These are phyloP conservation scores for Crossaster papposus DNA, from an alignment of 53 echinoderm and acorn worm genomes.

Conservation along the genomic window DNA sequence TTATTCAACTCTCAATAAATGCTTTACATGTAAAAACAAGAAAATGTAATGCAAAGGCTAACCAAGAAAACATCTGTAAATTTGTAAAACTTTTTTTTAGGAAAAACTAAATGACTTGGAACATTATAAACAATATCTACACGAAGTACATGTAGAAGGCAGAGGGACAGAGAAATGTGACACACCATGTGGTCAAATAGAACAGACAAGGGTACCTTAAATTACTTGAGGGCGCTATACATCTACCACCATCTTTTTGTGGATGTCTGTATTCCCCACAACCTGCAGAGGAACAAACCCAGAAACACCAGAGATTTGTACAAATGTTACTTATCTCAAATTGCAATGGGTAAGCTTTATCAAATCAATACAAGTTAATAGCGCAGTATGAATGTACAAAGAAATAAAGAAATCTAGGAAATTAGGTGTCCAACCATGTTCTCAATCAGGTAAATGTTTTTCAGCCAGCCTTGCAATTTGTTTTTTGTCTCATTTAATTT, in stretches of 20 bases:
- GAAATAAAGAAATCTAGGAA: too few relatives aligned
- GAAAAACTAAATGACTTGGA: not conserved
- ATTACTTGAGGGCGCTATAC: slow-evolving; percentile 80
- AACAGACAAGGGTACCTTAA: slow-evolving; percentile 48
- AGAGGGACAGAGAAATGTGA: not conserved
- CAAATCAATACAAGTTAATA: too few relatives aligned
- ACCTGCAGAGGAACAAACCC: slow-evolving; percentile 71
- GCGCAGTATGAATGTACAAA: too few relatives aligned
- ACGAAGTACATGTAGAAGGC: slow-evolving; percentile 9
- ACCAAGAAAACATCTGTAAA: not conserved
- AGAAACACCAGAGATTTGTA: not conserved
- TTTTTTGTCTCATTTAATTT: too few relatives aligned
- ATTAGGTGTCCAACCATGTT: too few relatives aligned
- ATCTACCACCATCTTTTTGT: slow-evolving; percentile 98
- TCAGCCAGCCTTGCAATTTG: too few relatives aligned
- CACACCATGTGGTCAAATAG: slow-evolving; percentile 28
- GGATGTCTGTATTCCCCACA: slow-evolving; percentile 98
- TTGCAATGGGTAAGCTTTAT: too few relatives aligned
- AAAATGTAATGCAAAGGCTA: not conserved
- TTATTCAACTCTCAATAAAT: too few relatives aligned
- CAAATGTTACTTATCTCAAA: too few relatives aligned
- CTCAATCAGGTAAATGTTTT: too few relatives aligned
- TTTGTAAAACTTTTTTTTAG: not conserved
- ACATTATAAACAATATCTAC: slow-evolving; percentile 31
- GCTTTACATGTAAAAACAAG: not conserved